Base-by-base conservation (phyloP, 2,888 invertebrate species). In the Aleiodes leptofemur region DNA sequence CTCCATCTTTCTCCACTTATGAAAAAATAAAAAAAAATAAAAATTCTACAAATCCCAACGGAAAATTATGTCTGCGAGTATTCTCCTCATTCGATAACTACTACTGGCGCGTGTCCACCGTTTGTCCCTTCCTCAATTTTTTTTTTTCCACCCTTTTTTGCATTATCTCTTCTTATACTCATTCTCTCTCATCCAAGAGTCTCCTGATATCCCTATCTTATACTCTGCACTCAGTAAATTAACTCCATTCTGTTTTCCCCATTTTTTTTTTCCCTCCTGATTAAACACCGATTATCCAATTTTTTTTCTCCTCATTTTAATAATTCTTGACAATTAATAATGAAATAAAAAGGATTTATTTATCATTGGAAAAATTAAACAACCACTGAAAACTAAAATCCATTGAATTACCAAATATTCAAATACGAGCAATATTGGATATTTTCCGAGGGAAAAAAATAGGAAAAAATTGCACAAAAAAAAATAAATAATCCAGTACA, bases 141-240 rank as follows among this genome's bases (percentile, higher is more conserved):
- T 76, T 64, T 76, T 78, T 76, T 78, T 74, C 68, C 56, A 72
- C 57, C 73, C 43, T 72, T 64, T 57, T 72, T 64, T 57, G 78
- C 73, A 77, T 77, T 77, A 77, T 77, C 76, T 77, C 77, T 77
- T 69, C 78, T 77, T 78, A 78, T 59, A 72, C 72, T 78, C 59
- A 34, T 59, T 34, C 59, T 13, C 13, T 48, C 64, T n/a, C 64
- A 13, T 23, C 16, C 48, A 48, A 14, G 14, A 48, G 64, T 64
- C 7, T 64, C 14, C 64, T 64, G 48, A 48, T 64, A 64, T 43
- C 43, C 64, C 48, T 64, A 64, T 64, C 64, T 64, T 64, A 64
- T 64, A 48, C 64, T 64, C 64, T 64, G 64, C 64, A 64, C 64
- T 64, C 48, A 64, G 64, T 64, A 64, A 64, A 64, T 64, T 64